These are phyloP conservation scores for Limulus polyphemus DNA, from an alignment of 2,888 invertebrate genomes.

Conservation along the genomic window DNA sequence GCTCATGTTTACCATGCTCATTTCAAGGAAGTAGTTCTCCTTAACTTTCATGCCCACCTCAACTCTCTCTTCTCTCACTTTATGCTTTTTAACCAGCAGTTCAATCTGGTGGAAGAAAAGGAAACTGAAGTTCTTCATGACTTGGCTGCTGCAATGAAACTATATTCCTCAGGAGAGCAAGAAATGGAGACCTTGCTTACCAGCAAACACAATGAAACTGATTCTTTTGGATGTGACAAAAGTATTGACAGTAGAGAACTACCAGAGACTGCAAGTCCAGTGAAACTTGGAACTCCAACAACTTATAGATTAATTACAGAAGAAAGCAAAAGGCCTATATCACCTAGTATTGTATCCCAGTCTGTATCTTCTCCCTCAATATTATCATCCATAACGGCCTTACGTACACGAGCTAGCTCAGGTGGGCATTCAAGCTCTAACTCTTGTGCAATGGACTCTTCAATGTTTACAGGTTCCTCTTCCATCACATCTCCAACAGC, in stretches of 20 bases:
- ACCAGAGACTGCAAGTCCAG: background rate
- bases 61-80: conserved; percentile 96
- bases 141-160: conserved; percentile 63
- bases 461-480: background rate
- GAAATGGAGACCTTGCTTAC: background rate
- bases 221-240: background rate
- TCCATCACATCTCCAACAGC: background rate
- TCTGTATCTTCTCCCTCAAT: conserved; percentile 20
- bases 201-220: background rate
- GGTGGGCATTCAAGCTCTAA: conserved; percentile 19
- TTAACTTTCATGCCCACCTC: conserved; percentile 89
- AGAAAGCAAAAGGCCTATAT: too few species aligned
- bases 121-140: conserved; percentile 90
- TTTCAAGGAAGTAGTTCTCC: conserved; percentile 85
- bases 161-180: conserved; percentile 26
- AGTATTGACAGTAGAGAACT: background rate
- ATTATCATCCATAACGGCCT: conserved; percentile 23
- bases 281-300: background rate
- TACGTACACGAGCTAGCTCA: conserved; percentile 22
- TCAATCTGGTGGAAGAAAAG: conserved; percentile 84
- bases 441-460: conserved; percentile 3
- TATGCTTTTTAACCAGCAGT: conserved; percentile 69
- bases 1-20: conserved; percentile 97
- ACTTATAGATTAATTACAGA: background rate
- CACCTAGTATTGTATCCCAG: background rate